Conservation (phyloP, 2,888 invertebrate species). For the Candidula unifasciata region DNA sequence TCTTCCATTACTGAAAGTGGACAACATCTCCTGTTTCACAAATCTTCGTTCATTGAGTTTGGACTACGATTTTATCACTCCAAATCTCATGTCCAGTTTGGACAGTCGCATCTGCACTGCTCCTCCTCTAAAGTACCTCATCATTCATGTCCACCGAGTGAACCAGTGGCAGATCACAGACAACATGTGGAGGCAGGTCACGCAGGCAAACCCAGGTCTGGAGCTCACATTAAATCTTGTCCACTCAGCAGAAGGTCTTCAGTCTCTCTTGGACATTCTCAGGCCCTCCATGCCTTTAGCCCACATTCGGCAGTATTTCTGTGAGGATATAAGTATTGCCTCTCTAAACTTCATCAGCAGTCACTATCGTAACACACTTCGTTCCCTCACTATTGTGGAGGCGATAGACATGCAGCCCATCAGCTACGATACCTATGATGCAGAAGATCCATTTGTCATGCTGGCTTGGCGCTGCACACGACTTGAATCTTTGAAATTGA, state of each 20-base stretch:
- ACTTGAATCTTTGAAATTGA: constrained; percentile 82
- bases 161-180: constrained; percentile 82
- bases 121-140: constrained; percentile 78
- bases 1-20: constrained; percentile 81
- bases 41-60: constrained; percentile 82
- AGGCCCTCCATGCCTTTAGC: constrained; percentile 85
- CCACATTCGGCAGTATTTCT: constrained; percentile 86
- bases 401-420: constrained; percentile 74
- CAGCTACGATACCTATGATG: constrained; percentile 58
- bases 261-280: constrained; percentile 83
- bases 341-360: constrained; percentile 81
- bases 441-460: constrained; percentile 83
- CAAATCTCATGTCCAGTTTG: constrained; percentile 68
- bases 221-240: constrained; percentile 83
- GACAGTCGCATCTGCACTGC: constrained; percentile 61
- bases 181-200: constrained; percentile 83
- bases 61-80: constrained; percentile 76
- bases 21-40: constrained; percentile 82
- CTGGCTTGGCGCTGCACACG: constrained; percentile 84
- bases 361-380: constrained; percentile 78
- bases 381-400: constrained; percentile 83
- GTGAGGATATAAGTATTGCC: constrained; percentile 82
- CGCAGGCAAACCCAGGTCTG: constrained; percentile 80
- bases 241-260: constrained; percentile 83
- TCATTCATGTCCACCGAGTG: constrained; percentile 85